phyloP scores from a whole-genome alignment of 2,113 vertebrate species.

The Albula glossodonta region DNA sequence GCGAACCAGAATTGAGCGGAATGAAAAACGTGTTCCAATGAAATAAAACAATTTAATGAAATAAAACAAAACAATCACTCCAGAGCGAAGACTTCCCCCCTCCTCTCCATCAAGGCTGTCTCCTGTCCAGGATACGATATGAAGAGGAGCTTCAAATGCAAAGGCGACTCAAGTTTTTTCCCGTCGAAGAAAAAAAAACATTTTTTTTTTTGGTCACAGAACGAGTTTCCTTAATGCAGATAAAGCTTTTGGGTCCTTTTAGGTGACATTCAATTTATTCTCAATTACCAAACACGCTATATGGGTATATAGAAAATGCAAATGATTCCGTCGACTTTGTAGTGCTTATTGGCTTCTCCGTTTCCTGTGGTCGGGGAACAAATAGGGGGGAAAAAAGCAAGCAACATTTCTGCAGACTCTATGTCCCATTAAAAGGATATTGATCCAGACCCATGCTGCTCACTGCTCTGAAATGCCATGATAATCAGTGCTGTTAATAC shows the following conservation, averaged over 20 bases:
- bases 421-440: slow-evolving; percentile 67
- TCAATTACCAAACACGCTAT: slow-evolving; percentile 43
- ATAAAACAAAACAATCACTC: slow-evolving; percentile 75
- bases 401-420: slow-evolving; percentile 41
- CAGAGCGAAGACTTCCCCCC: neutral
- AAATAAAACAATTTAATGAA: slow-evolving; percentile 79
- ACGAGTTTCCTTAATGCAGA: slow-evolving; percentile 39
- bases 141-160: slow-evolving; percentile 35
- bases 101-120: slow-evolving; percentile 20
- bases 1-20: slow-evolving; percentile 58
- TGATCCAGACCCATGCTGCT: slow-evolving; percentile 51
- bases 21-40: slow-evolving; percentile 59
- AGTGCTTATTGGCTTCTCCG: slow-evolving; percentile 36
- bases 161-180: neutral
- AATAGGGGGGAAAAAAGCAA: slow-evolving; percentile 59
- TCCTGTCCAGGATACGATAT: slow-evolving; percentile 27
- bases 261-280: slow-evolving; percentile 50
- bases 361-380: slow-evolving; percentile 44
- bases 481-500: slow-evolving; percentile 64
- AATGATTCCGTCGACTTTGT: slow-evolving; percentile 47
- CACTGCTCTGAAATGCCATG: slow-evolving; percentile 54
- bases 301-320: slow-evolving; percentile 47
- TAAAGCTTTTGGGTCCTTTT: slow-evolving; percentile 36
- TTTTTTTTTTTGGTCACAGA: slow-evolving; percentile 21
- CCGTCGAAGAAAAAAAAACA: slow-evolving; percentile 32